Percentiles rank a stretch among this genome's conserved stretches.
Evolutionary conservation across 2,113 vertebrate genomes (phyloP).

Genomic region (Hemiscyllium ocellatum): DNA sequence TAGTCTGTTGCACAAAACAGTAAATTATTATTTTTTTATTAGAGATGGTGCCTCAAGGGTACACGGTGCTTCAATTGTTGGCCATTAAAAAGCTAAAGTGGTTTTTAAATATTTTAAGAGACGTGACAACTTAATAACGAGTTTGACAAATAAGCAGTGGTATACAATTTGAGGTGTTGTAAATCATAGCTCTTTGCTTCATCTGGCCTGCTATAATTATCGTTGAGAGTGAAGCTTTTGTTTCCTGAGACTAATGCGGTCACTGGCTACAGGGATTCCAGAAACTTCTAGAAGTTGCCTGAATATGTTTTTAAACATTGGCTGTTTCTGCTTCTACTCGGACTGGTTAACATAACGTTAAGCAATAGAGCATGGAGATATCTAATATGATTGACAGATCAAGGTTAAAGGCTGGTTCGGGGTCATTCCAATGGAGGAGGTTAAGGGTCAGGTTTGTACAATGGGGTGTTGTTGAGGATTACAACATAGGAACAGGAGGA

Average conservation of each 20-base stretch:
- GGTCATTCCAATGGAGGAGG: neutral
- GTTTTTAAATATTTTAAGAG: slow-evolving; percentile 20
- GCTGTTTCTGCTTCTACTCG: neutral
- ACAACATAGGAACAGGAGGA: neutral
- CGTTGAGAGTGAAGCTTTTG: neutral
- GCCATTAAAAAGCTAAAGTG: slow-evolving; percentile 19
- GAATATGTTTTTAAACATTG: neutral
- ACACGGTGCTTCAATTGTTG: neutral
- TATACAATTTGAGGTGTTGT: neutral
- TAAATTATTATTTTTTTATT: neutral
- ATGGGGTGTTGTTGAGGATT: neutral
- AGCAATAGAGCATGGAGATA: neutral
- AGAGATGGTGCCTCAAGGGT: neutral
- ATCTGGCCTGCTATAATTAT: neutral
- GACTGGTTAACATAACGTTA: neutral
- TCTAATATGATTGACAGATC: too few species aligned
- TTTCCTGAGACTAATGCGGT: neutral
- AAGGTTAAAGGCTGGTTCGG: neutral
- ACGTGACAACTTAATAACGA: neutral
- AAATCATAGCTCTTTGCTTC: neutral
- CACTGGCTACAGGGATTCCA: neutral
- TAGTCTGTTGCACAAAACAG: neutral
- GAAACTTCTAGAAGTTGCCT: neutral
- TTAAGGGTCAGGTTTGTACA: neutral
- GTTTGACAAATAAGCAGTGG: slow-evolving; percentile 32